phyloP scores from a whole-genome alignment of 2,113 vertebrate species.

The Mesitornis unicolor region DNA sequence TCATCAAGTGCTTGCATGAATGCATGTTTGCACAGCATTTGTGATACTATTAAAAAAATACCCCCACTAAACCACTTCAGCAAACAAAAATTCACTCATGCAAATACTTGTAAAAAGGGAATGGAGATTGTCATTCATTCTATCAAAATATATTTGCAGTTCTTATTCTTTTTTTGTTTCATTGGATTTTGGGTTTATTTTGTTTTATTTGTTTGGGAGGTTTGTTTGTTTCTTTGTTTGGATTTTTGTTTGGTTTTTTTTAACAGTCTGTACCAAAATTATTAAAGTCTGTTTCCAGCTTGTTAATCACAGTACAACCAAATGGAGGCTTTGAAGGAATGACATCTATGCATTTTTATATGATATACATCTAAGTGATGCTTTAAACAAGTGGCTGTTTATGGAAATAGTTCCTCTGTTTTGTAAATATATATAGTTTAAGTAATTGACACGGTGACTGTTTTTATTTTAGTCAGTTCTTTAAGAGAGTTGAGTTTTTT shows the following conservation, averaged over 20 bases:
- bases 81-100: background rate
- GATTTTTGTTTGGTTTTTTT: no score
- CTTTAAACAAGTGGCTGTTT: background rate
- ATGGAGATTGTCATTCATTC: background rate
- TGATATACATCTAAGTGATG: background rate
- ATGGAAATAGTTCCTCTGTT: background rate
- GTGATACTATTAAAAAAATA: background rate
- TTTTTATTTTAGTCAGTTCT: background rate
- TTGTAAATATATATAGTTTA: background rate
- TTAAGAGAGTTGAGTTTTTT: background rate
- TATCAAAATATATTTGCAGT: background rate
- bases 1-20: background rate
- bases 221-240: no score
- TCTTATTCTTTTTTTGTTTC: background rate
- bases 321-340: background rate
- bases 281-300: background rate
- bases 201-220: no score
- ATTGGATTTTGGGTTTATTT: no score
- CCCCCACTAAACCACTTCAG: background rate
- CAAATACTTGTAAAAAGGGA: background rate
- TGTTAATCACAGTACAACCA: background rate
- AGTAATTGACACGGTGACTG: background rate
- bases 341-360: background rate
- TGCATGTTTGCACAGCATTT: background rate
- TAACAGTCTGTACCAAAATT: background rate